Evolutionary conservation across 2,888 invertebrate species (phyloP).

Genomic region (Lasioglossum marginatum): DNA sequence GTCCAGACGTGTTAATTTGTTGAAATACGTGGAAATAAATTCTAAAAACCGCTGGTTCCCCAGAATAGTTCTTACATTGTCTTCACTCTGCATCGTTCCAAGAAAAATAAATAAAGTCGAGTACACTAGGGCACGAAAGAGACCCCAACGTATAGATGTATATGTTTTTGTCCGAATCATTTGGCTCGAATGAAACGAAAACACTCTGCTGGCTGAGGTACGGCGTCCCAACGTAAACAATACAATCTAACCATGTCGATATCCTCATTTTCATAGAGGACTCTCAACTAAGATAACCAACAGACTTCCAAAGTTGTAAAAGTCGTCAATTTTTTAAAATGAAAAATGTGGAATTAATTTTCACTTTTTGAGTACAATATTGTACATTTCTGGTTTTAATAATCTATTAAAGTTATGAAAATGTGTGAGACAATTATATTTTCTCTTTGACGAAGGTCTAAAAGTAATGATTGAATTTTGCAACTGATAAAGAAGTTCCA

Average conservation of each 20-base stretch:
- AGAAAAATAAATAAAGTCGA: neutral
- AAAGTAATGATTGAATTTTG: neutral
- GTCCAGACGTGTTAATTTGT: neutral
- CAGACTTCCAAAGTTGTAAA: neutral
- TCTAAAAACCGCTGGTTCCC: neutral
- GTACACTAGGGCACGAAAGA: constrained; percentile 1
- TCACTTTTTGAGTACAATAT: neutral
- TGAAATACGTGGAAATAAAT: neutral
- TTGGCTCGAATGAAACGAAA: constrained; percentile 52
- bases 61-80: neutral
- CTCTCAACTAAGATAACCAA: neutral
- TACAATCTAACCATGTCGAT: neutral
- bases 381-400: neutral
- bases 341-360: neutral
- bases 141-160: neutral
- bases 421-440: too few species aligned
- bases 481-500: neutral
- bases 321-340: neutral
- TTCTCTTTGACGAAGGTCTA: too few species aligned
- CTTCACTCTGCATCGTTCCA: neutral
- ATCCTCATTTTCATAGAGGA: neutral
- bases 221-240: neutral
- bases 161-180: constrained; percentile 12
- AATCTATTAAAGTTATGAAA: neutral
- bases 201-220: constrained; percentile 28